Base-by-base conservation (phyloP, 2,888 invertebrate species). In the Autographa pulchrina region DNA sequence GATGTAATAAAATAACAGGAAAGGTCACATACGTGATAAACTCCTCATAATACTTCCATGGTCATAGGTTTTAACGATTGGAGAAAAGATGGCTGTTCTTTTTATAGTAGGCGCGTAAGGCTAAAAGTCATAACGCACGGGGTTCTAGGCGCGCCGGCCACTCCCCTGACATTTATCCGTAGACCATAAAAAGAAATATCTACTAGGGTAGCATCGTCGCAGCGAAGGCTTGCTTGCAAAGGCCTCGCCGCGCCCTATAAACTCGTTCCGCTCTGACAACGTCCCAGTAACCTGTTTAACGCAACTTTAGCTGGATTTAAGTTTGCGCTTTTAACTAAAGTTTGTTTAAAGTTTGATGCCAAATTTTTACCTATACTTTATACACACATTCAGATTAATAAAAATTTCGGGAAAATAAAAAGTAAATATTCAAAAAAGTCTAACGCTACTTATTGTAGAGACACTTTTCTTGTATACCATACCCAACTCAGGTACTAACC, bases 161-260 rank as follows among this genome's bases (percentile, higher is more conserved):
- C 95, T 91, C 95, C 94, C 94, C 91, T 94, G 94, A 90, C 95
- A 94, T 94, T 95, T 95, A 92, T 91, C 92, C 93, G 90, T 90
- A 92, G 92, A 92, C 93, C 95, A 94, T 95, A 95, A 95, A 95
- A 95, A 94, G 94, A 94, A 94, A 94, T 93, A 92, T 92, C 91
- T 92, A 94, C 94, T 90, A 94, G 95, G 93, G 91, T 85, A 92
- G 85, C 93, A 95, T 92, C 83, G 88, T 92, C 83, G 88, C 86
- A 78, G 88, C 82, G 86, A 90, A 91, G 92, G 93, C 88, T 90
- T 87, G 86, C 89, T 88, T 89, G 88, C 88, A 94, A 94, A 95
- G 93, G 95, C 94, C 92, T 91, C 91, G 91, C 89, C 93, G 90
- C 94, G 88, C 94, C 95, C 93, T 88, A 86, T 85, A 80, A 83